Base-by-base conservation (phyloP, 2,888 invertebrate genomes). In the Diarsia brunnea region DNA sequence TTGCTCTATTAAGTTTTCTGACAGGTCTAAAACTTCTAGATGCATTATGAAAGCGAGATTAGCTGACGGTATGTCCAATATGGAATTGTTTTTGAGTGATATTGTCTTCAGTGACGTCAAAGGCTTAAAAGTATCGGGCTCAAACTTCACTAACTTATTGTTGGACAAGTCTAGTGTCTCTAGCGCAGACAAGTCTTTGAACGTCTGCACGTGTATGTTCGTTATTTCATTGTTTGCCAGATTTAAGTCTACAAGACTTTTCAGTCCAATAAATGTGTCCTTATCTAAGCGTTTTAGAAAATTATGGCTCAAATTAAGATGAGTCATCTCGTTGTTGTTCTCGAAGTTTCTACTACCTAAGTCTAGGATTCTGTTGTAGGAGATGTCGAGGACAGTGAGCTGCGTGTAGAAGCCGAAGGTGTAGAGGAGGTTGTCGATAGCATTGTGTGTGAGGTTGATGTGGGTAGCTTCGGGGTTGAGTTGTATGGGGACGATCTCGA, bases 401-500 rank as follows among this genome's bases (percentile, higher is more conserved):
- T 98, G 98, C 84, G 97, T 97, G 95, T 99, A 99, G 95, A 98
- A 98, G 69, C 97, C 97, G 90, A 99, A 97, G 31, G 98, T 98
- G 92, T 98, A 98, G 84, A 98, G 97, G 12, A 99, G 97, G 90
- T 97, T 97, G 90, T 97, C 97, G 91, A 99, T 98, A 87, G 97
- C 97, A 94, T 99, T 99, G 92, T 98, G 97, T n/a, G 98, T 98
- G 76, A 99, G 97, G 92, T 98, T 98, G 91, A 99, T 98, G 94
- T 98, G 97, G 71, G 97, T 97, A 69, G 98, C 97, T 92, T 98
- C 98, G 60, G 99, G 99, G 94, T 99, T 99, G 86, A 99, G 97
- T 92, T 98, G 98, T 88, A 98, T 98, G 79, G 99, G 99, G 73
- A 99, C 98, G 88, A 98, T 98, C 92, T 98, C 98, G 85, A 99